Evolutionary conservation across 2,888 invertebrate species (phyloP).

Genomic region (Drosophila prostipennis): DNA sequence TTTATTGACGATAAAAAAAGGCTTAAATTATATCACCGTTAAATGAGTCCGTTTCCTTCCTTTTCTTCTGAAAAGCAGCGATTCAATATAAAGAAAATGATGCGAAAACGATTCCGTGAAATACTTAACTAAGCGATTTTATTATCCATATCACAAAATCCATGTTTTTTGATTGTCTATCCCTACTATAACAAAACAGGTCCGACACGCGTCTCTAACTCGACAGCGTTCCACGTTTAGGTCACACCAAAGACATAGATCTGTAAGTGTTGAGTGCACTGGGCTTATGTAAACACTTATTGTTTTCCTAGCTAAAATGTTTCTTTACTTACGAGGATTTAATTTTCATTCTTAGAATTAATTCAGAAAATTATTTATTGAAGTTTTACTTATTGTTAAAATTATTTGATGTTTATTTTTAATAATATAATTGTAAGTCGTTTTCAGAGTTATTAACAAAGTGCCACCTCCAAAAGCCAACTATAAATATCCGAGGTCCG

Average conservation of each 20-base stretch:
- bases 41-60: slow-evolving; percentile 1
- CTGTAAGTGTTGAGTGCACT: slow-evolving; percentile 86
- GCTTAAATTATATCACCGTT: not conserved
- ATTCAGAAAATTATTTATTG: slow-evolving; percentile 12
- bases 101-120: slow-evolving; percentile 5
- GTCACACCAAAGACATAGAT: slow-evolving; percentile 89
- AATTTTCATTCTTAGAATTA: slow-evolving; percentile 24
- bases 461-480: not conserved
- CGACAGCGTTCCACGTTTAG: slow-evolving; percentile 88
- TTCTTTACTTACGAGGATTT: slow-evolving; percentile 40
- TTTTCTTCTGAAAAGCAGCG: slow-evolving; percentile 5
- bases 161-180: slow-evolving; percentile 59
- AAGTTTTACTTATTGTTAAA: slow-evolving; percentile 17
- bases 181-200: slow-evolving; percentile 85
- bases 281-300: slow-evolving; percentile 66
- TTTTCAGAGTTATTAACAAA: not conserved
- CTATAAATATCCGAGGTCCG: not conserved
- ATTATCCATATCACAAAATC: slow-evolving; percentile 44
- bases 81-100: slow-evolving; percentile 7
- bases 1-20: not conserved
- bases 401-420: not conserved
- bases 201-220: slow-evolving; percentile 90
- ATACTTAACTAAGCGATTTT: slow-evolving; percentile 21
- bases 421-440: not conserved
- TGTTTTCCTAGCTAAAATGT: slow-evolving; percentile 43